Evolutionary conservation across 2,888 invertebrate species (phyloP).

Genomic region (Pollenia labialis): DNA sequence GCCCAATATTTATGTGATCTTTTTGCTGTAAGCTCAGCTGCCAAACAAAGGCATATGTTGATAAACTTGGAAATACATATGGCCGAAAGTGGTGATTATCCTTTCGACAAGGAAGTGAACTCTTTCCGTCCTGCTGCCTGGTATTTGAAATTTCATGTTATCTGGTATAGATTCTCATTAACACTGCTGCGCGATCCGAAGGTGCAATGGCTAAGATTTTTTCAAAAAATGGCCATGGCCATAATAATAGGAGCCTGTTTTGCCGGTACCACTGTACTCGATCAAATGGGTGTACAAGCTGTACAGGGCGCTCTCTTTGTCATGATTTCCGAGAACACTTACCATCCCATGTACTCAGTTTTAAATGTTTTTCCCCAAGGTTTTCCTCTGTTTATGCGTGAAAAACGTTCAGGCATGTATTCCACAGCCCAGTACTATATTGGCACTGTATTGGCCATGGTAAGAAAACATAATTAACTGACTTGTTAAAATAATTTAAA

Average conservation of each 20-base stretch:
- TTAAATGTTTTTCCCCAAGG: constrained; percentile 92
- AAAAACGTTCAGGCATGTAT: constrained; percentile 93
- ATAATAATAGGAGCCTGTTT: constrained; percentile 94
- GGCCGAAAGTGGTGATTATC: constrained; percentile 85
- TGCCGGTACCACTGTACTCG: constrained; percentile 88
- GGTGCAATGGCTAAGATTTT: constrained; percentile 89
- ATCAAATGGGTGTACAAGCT: constrained; percentile 93
- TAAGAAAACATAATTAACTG: constrained; percentile 83
- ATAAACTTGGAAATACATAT: constrained; percentile 90
- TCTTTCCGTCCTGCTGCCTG: constrained; percentile 87
- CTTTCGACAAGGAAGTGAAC: constrained; percentile 81
- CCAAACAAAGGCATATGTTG: constrained; percentile 90
- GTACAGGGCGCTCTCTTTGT: constrained; percentile 95
- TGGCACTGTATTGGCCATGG: constrained; percentile 91
- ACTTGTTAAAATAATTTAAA: constrained; percentile 1
- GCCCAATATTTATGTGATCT: constrained; percentile 91
- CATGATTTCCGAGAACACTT: constrained; percentile 95
- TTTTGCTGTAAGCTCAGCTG: constrained; percentile 91
- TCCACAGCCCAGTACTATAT: constrained; percentile 91
- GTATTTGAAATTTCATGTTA: constrained; percentile 89
- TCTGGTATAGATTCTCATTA: constrained; percentile 90
- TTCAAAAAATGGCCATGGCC: constrained; percentile 92
- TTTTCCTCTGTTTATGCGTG: constrained; percentile 92
- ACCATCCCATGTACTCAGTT: constrained; percentile 95
- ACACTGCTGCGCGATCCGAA: constrained; percentile 92